Evolutionary conservation across 2,888 invertebrate genomes (phyloP).

Genomic region (Polydrusus cervinus): DNA sequence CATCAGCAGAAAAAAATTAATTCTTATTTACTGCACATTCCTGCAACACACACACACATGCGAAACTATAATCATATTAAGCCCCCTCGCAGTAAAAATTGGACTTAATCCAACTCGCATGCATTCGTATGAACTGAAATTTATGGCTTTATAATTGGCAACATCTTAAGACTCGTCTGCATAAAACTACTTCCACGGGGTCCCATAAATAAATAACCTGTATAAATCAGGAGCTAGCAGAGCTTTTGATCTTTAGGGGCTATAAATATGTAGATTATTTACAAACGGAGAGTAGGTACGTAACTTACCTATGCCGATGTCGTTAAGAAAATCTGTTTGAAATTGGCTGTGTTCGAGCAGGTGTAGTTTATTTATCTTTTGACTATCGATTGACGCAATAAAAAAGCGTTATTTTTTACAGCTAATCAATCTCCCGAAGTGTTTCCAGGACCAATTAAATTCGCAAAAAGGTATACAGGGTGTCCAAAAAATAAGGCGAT

Average conservation of each 20-base stretch:
- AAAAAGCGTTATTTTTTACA: too few species aligned
- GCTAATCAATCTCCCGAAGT: too few species aligned
- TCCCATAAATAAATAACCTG: slow-evolving; percentile 42
- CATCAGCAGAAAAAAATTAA: slow-evolving; percentile 17
- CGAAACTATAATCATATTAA: slow-evolving; percentile 17
- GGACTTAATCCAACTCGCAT: slow-evolving; percentile 42
- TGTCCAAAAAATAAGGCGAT: too few species aligned
- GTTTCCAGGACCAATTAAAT: too few species aligned
- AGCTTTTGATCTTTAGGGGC: slow-evolving; percentile 39
- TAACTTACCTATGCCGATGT: too few species aligned
- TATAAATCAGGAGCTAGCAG: slow-evolving; percentile 39
- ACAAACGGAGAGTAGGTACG: background rate
- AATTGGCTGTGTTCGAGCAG: too few species aligned
- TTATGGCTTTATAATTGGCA: slow-evolving; percentile 53
- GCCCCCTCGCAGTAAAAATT: slow-evolving; percentile 23
- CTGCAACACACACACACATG: slow-evolving; percentile 3
- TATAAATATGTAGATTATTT: slow-evolving; percentile 39
- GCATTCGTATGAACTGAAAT: slow-evolving; percentile 28
- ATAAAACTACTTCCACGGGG: slow-evolving; percentile 36
- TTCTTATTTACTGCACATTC: slow-evolving; percentile 28
- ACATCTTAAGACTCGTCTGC: slow-evolving; percentile 46
- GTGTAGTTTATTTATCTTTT: too few species aligned
- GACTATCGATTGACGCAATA: too few species aligned
- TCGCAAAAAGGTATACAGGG: too few species aligned
- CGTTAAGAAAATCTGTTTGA: too few species aligned